Conservation (phyloP, 2,888 invertebrate genomes). For the Pollenia griseotomentosa region DNA sequence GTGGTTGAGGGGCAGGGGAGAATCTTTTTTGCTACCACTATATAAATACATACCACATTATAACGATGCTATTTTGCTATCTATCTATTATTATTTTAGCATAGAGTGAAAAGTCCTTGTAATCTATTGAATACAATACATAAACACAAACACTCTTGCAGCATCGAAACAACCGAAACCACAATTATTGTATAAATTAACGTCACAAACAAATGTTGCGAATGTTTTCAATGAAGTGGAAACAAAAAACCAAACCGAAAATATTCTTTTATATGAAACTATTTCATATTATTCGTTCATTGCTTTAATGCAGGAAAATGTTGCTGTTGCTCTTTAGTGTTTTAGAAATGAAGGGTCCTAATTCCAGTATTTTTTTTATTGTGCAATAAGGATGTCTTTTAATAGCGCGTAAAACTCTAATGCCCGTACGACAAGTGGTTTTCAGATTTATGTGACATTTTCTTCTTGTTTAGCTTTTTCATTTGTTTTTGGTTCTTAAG, state of each 20-base stretch:
- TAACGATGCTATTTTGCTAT: slow-evolving; percentile 24
- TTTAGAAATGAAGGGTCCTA: slow-evolving; percentile 54
- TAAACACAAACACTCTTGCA: slow-evolving; percentile 12
- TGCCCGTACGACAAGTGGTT: slow-evolving; percentile 81
- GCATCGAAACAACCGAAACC: slow-evolving; percentile 70
- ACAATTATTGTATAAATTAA: slow-evolving; percentile 84
- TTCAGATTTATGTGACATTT: slow-evolving; percentile 79
- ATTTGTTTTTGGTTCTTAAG: slow-evolving; percentile 21
- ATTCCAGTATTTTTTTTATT: slow-evolving; percentile 32
- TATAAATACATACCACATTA: slow-evolving; percentile 2
- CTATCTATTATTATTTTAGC: slow-evolving; percentile 51
- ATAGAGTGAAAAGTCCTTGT: slow-evolving; percentile 37
- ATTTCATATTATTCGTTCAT: slow-evolving; percentile 68
- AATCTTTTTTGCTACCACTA: slow-evolving; percentile 43
- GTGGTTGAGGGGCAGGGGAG: slow-evolving; percentile 30
- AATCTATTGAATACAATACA: neutral
- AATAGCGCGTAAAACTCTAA: slow-evolving; percentile 81
- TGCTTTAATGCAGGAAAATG: slow-evolving; percentile 56
- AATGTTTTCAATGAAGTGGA: slow-evolving; percentile 85
- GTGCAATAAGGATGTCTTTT: slow-evolving; percentile 74
- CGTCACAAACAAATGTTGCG: slow-evolving; percentile 85
- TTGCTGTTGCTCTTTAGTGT: neutral
- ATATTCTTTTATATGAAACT: slow-evolving; percentile 55
- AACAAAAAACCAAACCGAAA: slow-evolving; percentile 72
- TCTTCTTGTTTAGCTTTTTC: slow-evolving; percentile 20